Evolutionary conservation across 2,113 vertebrate species (phyloP), one percentile per base, ranked within the genome.

Genomic region (Peucedramus taeniatus): DNA sequence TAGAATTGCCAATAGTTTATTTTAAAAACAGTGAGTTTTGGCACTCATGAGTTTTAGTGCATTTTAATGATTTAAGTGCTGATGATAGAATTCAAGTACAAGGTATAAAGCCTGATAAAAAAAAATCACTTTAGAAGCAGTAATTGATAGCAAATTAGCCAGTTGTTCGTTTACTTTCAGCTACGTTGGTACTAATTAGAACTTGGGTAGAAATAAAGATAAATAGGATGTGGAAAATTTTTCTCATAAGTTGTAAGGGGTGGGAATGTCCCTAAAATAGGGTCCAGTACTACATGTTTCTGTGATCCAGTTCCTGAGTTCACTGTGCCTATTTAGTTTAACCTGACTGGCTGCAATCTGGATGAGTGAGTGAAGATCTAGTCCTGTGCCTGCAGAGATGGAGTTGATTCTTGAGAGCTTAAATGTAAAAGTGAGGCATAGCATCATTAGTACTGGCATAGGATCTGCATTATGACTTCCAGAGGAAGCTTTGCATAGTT

Each of bases 251-350:
- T 65, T 15, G 3, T 40, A 37, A 81, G 30, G 66, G 31, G n/a
- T 78, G 42, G 13, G 17, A 70, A 26, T 0, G 0, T 6, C 21
- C 15, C 31, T 87, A 56, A 56, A 50, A 37, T 28, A 47, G 26
- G 15, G 22, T 49, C 21, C 16, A 39, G 28, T 15, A 30, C 23
- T 53, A 8, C 3, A 0, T 33, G 19, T 27, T 61, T 44, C 13
- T 51, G 39, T 80, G 64, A n/a, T 77, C 33, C 51, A 28, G 49
- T 74, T 23, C n/a, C 13, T 45, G 47, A 33, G 30, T 70, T 84
- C 20, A 10, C 26, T 70, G 33, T 56, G 45, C 35, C 33, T 74
- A 30, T 61, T 74, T 30, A 44, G 31, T 64, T 87, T 44, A 60
- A 53, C 23, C 16, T 78, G 69, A 42, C 13, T 2, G 0, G 30